Evolutionary conservation across 2,888 invertebrate genomes (phyloP), one percentile per base, ranked within the genome.

Genomic region (Phengaris alcon): DNA sequence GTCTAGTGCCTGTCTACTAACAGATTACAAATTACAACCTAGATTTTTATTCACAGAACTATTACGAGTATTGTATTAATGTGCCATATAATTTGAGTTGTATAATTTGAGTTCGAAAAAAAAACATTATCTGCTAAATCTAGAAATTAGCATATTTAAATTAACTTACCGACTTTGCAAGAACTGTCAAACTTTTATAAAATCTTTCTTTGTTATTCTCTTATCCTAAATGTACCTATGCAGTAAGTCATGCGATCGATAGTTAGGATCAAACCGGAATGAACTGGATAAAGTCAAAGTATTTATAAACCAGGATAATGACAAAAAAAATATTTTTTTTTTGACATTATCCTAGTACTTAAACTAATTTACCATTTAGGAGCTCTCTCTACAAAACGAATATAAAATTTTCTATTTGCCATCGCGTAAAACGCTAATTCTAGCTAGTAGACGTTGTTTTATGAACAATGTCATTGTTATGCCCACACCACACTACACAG

Each of bases 391-490:
- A 22, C 15, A 22, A 13, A 57, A 15, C 59, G 22, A 10, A 59
- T 10, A 59, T 22, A 3, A 10, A 15, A 59, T 59, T 22, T 59
- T 59, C 59, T 59, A 59, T 10, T 22, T 8, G 59, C 64, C 6
- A 12, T 64, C 64, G 22, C 22, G 59, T 22, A 22, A 10, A 59
- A 7, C 59, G 22, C 59, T 22, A 22, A 22, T 22, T 22, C 22
- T 22, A 22, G 4, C 59, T 35, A 35, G 64, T 64, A 44, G n/a
- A 13, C 4, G 55, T 64, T 44, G 64, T 64, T 64, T 64, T 15
- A 12, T 64, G 35, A 35, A 35, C 64, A 64, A 64, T 64, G 22
- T 51, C 59, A 74, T 74, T 74, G 74, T 74, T 74, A 64, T 59
- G 48, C 22, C 55, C 51, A 51, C 35, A 59, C 55, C 51, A 51